Evolutionary conservation across 64 coral and sea anemone species (phyloP), one percentile per base, ranked within the genome.

Genomic region (Pocillopora verrucosa): DNA sequence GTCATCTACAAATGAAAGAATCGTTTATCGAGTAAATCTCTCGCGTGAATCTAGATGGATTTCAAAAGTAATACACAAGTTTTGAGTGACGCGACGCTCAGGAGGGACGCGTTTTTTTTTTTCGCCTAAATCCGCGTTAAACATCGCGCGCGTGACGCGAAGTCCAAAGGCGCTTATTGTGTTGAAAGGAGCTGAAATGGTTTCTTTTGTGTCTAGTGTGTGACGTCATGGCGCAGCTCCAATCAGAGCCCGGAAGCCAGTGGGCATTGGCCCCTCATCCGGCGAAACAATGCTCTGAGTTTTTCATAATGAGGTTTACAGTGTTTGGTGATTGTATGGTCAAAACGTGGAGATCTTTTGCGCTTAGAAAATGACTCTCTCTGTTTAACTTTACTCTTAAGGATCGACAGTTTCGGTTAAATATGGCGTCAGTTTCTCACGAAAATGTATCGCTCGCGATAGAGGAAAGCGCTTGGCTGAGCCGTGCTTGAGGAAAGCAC

Each of bases 141-240:
- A 84, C 25, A 51, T 84, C 63, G 61, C 82, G 82, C 82, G 82
- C 82, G 82, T 85, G 82, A 85, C 82, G 82, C 63, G 82, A 45
- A 15, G 22, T 24, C 35, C 36, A 84, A 64, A 45, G 80, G 36
- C 35, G 80, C 37, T 24, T 38, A 77, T 77, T 77, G 75, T 77
- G 16, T 77, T 13, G 37, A 85, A 85, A 56, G 65, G 34, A 35
- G 37, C 56, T 20, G 37, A 85, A 70, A 56, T 83, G 34, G 80
- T 68, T 83, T 83, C 37, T 41, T 85, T 72, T 72, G 63, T 85
- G 36, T 56, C 57, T 84, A 56, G 14, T 10, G 56, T 20, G 80
- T 85, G 82, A 85, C 82, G 82, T 85, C 82, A 85, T 19, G 11
- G 0, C 36, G 45, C 17, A 65, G 37, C 38, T 85, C 82, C 82